phyloP scores from a whole-genome alignment of 1,140 invertebrate genomes.

The Tribolium castaneum region DNA sequence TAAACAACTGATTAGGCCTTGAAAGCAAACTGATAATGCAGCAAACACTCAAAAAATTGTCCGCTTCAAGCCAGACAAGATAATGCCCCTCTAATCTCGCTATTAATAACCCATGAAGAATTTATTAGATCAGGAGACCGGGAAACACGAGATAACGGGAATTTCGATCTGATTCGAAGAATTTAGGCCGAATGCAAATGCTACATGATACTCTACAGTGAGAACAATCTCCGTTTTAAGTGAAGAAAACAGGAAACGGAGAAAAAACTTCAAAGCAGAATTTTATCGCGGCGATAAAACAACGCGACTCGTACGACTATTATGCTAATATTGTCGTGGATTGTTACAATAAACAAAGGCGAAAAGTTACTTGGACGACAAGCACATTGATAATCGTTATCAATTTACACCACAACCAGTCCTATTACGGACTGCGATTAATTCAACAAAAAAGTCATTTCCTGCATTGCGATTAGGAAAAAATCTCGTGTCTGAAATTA shows the following conservation, averaged over 20 bases:
- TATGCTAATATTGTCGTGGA: not conserved
- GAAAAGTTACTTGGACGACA: conserved; percentile 6
- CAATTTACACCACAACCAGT: conserved; percentile 17
- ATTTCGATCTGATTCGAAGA: not conserved
- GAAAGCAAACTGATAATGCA: not conserved
- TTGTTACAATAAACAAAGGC: conserved; percentile 9
- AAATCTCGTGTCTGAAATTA: not conserved
- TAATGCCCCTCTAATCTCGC: not conserved
- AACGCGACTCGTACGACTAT: not conserved
- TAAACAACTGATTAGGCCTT: conserved; percentile 10
- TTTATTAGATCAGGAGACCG: not conserved
- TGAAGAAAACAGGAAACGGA: conserved; percentile 13
- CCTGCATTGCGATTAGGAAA: not conserved
- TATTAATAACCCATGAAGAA: not conserved
- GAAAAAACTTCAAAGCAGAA: conserved; percentile 10
- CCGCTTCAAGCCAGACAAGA: not conserved
- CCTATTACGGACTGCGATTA: conserved; percentile 15
- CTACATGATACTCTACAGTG: not conserved
- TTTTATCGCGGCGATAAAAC: conserved; percentile 1
- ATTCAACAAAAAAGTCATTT: conserved; percentile 12
- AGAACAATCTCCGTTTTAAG: too few relatives aligned
- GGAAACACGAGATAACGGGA: not conserved
- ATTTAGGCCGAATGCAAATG: not conserved
- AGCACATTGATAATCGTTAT: conserved; percentile 12
- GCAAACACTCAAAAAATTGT: not conserved